Base-by-base conservation (phyloP, 2,113 vertebrate species). In the Atlantisia rogersi region DNA sequence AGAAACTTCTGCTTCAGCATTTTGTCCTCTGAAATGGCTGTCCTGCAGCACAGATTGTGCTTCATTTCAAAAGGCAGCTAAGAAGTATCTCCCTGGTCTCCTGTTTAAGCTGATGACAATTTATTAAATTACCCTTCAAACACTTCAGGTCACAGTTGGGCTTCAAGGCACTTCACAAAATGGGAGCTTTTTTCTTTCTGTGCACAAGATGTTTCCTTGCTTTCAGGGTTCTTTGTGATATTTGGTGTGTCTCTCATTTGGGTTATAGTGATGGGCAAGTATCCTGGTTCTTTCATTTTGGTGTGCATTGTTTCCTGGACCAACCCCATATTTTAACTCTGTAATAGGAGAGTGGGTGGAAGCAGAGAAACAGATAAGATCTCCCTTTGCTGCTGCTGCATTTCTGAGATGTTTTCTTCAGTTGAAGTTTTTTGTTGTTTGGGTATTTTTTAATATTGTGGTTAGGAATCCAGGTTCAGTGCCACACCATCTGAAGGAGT, bases 371-470 rank as follows among this genome's bases (percentile, higher is more conserved):
- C 8, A 40, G 95, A 91, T 96, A 91, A 91, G 87, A 87, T 90
- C 78, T 91, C 40, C 10, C 24, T 73, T 82, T 89, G 77, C 39
- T 84, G 44, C n/a, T 87, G 25, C 26, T 91, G 37, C 62, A 82
- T 95, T 95, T 97, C 78, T 94, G 77, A 93, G 25, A 76, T 91
- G 25, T 91, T 94, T 90, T 65, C 70, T 85, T 91, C 44, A 65
- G 10, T 5, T 76, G 40, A 29, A 70, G 6, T 9, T 29, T 64
- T 62, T 31, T 31, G 55, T 55, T 55, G 15, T 29, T 17, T 29
- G 28, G 56, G 10, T 2, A 17, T 2, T 12, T n/a, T 44, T 21
- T n/a, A 10, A 35, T 58, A 20, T 12, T 79, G 37, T 52, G 32
- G 14, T 90, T 67, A 84, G 46, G n/a, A 88, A 53, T 67, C 52